phyloP scores from a whole-genome alignment of 1,140 invertebrate species.

The Drosophila ohnishii region DNA sequence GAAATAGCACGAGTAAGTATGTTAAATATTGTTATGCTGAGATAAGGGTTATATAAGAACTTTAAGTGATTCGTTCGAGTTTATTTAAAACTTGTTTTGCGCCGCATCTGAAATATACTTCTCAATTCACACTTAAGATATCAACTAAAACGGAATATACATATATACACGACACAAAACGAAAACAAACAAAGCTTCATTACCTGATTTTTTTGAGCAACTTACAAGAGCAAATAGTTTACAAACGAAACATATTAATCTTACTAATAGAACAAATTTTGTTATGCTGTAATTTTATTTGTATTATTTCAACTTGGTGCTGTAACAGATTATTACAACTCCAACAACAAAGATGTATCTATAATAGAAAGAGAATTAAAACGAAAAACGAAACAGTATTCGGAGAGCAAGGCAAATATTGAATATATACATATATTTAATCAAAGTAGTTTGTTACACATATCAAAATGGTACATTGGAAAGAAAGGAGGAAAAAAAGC shows the following conservation, averaged over 20 bases:
- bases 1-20: conserved; percentile 36
- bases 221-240: conserved; percentile 58
- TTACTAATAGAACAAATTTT: conserved; percentile 67
- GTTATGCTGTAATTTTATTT: conserved; percentile 50
- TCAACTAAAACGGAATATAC: conserved; percentile 15
- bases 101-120: conserved; percentile 24
- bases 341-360: conserved; percentile 9
- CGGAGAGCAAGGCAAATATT: conserved; percentile 42
- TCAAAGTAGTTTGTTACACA: conserved; percentile 75
- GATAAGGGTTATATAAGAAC: conserved; percentile 1
- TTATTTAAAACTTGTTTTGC: conserved; percentile 37
- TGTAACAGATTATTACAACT: conserved; percentile 33
- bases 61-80: conserved; percentile 26
- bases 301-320: conserved; percentile 56
- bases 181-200: conserved; percentile 73
- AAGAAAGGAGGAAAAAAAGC: conserved; percentile 5
- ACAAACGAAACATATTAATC: conserved; percentile 23
- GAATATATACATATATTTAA: conserved; percentile 38
- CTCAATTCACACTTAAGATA: conserved; percentile 31
- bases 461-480: conserved; percentile 55
- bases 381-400: conserved; percentile 52
- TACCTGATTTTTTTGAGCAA: conserved; percentile 78
- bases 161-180: conserved; percentile 29
- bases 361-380: conserved; percentile 22
- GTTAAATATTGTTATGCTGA: conserved; percentile 60